Conservation (phyloP, 2,113 vertebrate genomes). For the Mirounga angustirostris region DNA sequence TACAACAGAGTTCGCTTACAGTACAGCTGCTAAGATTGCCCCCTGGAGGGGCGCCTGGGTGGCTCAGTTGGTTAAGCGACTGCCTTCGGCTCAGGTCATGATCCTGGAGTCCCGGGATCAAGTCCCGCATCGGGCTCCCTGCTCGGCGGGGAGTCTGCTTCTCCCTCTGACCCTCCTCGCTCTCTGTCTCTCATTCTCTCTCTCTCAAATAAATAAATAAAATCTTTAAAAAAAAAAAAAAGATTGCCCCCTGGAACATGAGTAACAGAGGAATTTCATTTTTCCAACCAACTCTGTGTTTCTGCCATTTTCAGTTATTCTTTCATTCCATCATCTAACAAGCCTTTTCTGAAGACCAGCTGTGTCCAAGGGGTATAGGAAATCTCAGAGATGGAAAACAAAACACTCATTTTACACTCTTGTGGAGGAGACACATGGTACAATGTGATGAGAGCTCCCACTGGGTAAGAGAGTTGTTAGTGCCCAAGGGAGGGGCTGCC, state of each 20-base stretch:
- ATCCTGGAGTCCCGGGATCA: too few species aligned
- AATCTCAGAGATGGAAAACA: neutral
- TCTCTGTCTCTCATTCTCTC: too few species aligned
- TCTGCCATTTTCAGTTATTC: neutral
- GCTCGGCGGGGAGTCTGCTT: too few species aligned
- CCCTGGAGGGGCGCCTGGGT: too few species aligned
- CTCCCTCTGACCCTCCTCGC: too few species aligned
- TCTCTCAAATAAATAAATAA: too few species aligned
- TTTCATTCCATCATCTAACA: neutral
- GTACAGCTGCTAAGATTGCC: neutral
- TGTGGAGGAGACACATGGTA: rapidly evolving
- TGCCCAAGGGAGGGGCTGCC: neutral
- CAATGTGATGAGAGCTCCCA: neutral
- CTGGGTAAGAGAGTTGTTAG: neutral
- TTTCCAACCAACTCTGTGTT: neutral
- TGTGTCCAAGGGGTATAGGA: neutral
- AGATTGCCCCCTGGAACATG: neutral
- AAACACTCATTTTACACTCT: neutral
- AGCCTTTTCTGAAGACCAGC: neutral
- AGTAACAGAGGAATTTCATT: neutral
- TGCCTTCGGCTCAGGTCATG: too few species aligned
- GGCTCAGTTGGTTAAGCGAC: too few species aligned
- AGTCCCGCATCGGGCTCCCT: too few species aligned
- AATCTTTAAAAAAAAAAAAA: too few species aligned
- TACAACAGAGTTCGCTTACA: neutral